Conservation (phyloP, 2,888 invertebrate genomes). For the Isoperla grammatica region DNA sequence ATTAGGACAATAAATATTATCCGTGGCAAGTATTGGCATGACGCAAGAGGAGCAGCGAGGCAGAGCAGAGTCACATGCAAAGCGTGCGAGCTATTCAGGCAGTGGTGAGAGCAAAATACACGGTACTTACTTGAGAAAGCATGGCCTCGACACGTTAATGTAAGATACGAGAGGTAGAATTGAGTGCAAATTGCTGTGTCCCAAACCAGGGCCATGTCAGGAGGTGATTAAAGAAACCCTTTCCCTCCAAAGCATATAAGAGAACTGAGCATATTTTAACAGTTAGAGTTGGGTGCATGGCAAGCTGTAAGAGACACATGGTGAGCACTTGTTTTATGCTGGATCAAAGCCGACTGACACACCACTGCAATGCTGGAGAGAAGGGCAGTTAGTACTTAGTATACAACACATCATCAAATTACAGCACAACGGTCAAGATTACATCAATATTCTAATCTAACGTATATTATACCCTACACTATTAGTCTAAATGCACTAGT, state of each 20-base stretch:
- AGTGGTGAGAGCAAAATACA: conserved; percentile 19
- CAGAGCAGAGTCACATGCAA: too few species aligned
- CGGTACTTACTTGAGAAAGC: conserved; percentile 25
- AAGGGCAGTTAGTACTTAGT: conserved; percentile 5
- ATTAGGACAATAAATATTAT: too few species aligned
- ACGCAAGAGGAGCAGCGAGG: too few species aligned
- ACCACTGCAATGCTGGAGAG: conserved; percentile 4
- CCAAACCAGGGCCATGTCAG: background rate
- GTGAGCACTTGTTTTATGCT: too few species aligned
- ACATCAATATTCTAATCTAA: conserved; percentile 11
- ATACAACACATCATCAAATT: background rate
- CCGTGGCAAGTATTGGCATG: too few species aligned
- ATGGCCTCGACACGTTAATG: background rate
- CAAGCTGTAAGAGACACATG: too few species aligned
- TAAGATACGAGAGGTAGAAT: background rate
- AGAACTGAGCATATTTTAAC: too few species aligned
- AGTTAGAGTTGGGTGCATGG: too few species aligned
- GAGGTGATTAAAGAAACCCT: background rate
- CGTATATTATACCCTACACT: conserved; percentile 8
- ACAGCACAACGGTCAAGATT: conserved; percentile 5
- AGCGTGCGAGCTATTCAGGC: too few species aligned
- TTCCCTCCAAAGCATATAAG: too few species aligned
- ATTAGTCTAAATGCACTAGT: conserved; percentile 27
- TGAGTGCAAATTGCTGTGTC: background rate
- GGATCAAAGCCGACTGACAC: background rate